These are phyloP conservation scores for Falco rusticolus DNA, from an alignment of 2,797 vertebrate species.

Conservation along the genomic window DNA sequence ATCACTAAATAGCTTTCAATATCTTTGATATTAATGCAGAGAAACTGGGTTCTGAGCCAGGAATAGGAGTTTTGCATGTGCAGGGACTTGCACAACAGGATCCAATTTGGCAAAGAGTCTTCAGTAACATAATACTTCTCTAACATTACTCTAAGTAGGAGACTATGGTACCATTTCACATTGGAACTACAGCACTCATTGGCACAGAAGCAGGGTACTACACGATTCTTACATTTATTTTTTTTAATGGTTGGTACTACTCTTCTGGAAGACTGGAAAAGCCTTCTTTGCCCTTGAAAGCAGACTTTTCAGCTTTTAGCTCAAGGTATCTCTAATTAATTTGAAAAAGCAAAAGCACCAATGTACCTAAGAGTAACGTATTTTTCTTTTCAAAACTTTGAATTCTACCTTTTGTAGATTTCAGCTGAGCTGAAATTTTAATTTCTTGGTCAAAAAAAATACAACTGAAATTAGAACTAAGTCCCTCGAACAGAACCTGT, in stretches of 20 bases:
- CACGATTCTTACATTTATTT: background rate
- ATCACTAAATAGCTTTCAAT: background rate
- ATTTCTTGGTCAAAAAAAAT: background rate
- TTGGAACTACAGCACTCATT: background rate
- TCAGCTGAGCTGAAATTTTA: background rate
- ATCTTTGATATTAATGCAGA: background rate
- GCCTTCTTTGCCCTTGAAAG: slow-evolving; percentile 26
- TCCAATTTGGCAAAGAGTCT: background rate
- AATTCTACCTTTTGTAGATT: background rate
- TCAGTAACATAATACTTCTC: background rate
- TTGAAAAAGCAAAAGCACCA: background rate
- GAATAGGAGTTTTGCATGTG: background rate
- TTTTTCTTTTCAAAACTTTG: background rate
- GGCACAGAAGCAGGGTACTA: background rate
- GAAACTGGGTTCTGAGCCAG: background rate
- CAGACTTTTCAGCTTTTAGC: background rate
- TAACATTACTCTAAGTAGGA: background rate
- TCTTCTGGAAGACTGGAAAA: background rate
- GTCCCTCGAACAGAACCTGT: background rate
- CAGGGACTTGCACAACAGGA: background rate
- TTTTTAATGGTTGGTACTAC: background rate
- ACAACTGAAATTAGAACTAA: background rate
- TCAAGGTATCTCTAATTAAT: background rate
- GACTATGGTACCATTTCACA: background rate
- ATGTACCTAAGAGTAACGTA: background rate